phyloP scores from a whole-genome alignment of 37 sponge, comb jelly and placozoan genomes.

The Geodia barretti region DNA sequence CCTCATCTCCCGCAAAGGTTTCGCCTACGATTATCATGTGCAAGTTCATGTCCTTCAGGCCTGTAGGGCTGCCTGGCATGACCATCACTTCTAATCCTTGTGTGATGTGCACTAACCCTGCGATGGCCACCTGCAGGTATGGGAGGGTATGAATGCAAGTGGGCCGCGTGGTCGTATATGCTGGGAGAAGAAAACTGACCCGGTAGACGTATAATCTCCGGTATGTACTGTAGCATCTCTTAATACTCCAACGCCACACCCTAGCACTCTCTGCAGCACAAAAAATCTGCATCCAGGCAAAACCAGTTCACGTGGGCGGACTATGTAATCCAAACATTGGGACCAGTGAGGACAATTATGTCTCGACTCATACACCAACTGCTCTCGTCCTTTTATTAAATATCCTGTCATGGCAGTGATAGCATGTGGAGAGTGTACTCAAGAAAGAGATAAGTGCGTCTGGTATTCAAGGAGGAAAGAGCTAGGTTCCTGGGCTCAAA shows the following conservation, averaged over 20 bases:
- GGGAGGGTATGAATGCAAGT: slow-evolving; percentile 85
- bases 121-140: slow-evolving; percentile 69
- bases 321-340: not conserved
- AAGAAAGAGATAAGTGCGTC: slow-evolving; percentile 86
- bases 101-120: not conserved
- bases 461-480: slow-evolving; percentile 92
- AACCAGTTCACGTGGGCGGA: slow-evolving; percentile 78
- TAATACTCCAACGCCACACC: slow-evolving; percentile 32
- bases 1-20: slow-evolving; percentile 64
- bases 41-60: slow-evolving; percentile 80
- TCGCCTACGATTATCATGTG: slow-evolving; percentile 85
- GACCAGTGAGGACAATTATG: not conserved
- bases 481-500: slow-evolving; percentile 70
- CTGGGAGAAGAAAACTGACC: slow-evolving; percentile 95
- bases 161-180: slow-evolving; percentile 77
- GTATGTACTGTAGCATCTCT: not conserved
- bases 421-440: slow-evolving; percentile 87
- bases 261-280: slow-evolving; percentile 84
- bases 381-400: slow-evolving; percentile 53
- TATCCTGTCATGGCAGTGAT: slow-evolving; percentile 97
- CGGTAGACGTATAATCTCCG: slow-evolving; percentile 36
- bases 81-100: slow-evolving; percentile 27
- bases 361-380: too few relatives aligned
- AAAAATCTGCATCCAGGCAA: slow-evolving; percentile 92
- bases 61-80: slow-evolving; percentile 93